These are phyloP conservation scores for Tragelaphus imberbis DNA, from an alignment of 2,113 vertebrate genomes.

Conservation along the genomic window DNA sequence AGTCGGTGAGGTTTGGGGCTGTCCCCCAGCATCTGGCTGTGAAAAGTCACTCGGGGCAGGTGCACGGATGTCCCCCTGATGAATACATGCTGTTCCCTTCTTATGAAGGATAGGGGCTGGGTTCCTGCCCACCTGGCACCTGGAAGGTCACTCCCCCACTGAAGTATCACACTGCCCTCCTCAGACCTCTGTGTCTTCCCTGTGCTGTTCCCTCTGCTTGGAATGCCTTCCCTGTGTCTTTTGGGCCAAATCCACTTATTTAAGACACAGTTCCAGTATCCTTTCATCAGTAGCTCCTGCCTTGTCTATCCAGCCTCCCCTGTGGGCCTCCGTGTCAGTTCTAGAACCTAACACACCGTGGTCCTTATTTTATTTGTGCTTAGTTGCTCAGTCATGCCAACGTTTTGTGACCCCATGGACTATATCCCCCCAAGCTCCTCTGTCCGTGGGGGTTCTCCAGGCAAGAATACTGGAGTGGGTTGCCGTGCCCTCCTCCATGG, in stretches of 20 bases:
- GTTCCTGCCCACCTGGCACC: neutral
- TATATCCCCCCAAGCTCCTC: neutral
- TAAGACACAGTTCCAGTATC: neutral
- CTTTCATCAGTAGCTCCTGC: neutral
- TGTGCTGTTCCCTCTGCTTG: neutral
- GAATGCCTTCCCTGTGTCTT: neutral
- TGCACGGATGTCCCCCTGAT: too few relatives aligned
- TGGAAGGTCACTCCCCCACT: fast-evolving
- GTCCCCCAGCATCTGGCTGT: neutral
- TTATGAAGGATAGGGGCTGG: neutral
- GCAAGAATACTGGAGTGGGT: neutral
- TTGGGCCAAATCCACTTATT: neutral
- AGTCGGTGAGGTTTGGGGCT: neutral
- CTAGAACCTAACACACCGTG: neutral
- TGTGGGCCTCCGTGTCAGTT: neutral
- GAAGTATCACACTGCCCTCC: neutral
- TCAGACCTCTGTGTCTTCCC: neutral
- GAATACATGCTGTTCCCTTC: neutral
- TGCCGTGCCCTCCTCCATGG: neutral
- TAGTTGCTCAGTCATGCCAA: fast-evolving
- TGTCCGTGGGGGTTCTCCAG: neutral
- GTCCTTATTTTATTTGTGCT: neutral
- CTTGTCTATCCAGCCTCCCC: too few relatives aligned
- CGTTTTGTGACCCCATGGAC: neutral
- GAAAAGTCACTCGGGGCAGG: neutral